Evolutionary conservation across 64 coral and sea anemone species (phyloP).

Genomic region (Actinia tenebrosa): DNA sequence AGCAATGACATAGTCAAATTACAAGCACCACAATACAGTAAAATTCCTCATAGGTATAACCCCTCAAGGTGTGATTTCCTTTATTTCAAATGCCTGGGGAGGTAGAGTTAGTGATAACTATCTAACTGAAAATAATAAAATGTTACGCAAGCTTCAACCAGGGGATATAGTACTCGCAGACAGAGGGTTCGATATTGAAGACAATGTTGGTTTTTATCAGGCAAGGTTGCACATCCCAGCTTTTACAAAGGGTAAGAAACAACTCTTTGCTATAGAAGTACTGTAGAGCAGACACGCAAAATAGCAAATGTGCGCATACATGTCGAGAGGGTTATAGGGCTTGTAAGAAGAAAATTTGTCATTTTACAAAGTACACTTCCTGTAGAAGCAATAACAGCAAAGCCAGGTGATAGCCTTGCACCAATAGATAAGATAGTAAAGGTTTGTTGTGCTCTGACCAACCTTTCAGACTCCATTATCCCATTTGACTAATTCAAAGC

Average conservation of each 20-base stretch:
- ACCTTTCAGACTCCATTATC: slow-evolving; percentile 21
- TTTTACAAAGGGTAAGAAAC: slow-evolving; percentile 37
- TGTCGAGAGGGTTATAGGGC: slow-evolving; percentile 20
- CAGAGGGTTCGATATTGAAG: slow-evolving; percentile 23
- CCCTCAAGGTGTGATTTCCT: slow-evolving; percentile 17
- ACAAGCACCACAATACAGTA: not conserved
- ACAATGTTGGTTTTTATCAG: slow-evolving; percentile 38
- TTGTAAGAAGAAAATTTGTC: not conserved
- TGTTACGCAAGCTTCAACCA: slow-evolving; percentile 27
- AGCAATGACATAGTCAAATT: slow-evolving; percentile 27
- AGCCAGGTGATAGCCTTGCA: not conserved
- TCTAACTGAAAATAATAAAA: slow-evolving; percentile 18
- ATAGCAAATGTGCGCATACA: slow-evolving; percentile 37
- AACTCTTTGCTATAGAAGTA: slow-evolving; percentile 19
- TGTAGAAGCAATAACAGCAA: not conserved
- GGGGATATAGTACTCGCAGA: slow-evolving; percentile 36
- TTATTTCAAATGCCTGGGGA: slow-evolving; percentile 32
- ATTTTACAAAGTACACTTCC: slow-evolving; percentile 20
- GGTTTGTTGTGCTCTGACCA: slow-evolving; percentile 30
- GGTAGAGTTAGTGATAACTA: slow-evolving; percentile 41
- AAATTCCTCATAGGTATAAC: slow-evolving; percentile 33
- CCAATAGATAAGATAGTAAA: slow-evolving; percentile 14
- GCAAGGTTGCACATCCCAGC: slow-evolving; percentile 26
- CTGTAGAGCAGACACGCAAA: slow-evolving; percentile 34
- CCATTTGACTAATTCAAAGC: slow-evolving; percentile 4